These are phyloP conservation scores for Patella caerulea DNA, from an alignment of 2,888 invertebrate species.

Conservation along the genomic window DNA sequence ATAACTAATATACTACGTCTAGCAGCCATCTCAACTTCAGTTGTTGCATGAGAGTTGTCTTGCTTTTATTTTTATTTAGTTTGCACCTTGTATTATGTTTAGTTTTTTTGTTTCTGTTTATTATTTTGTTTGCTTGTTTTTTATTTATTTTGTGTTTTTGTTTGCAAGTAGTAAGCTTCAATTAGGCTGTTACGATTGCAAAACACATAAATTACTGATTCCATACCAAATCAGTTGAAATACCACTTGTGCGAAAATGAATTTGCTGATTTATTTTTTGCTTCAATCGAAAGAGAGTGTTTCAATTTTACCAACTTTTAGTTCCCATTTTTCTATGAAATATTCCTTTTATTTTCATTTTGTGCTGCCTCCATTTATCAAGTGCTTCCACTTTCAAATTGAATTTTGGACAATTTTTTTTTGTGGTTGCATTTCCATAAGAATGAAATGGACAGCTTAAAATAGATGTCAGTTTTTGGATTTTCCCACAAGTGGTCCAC, in stretches of 20 bases:
- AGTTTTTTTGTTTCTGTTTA: constrained; percentile 4
- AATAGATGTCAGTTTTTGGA: not conserved
- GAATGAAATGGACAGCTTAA: too few species aligned
- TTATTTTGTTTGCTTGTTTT: not conserved
- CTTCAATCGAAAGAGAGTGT: constrained; percentile 15
- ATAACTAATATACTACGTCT: constrained; percentile 3
- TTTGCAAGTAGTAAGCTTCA: not conserved
- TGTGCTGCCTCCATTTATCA: constrained; percentile 4
- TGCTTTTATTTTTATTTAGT: constrained; percentile 11
- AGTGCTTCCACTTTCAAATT: not conserved
- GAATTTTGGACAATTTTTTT: constrained; percentile 11
- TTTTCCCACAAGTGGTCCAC: constrained; percentile 26
- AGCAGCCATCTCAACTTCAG: constrained; percentile 6
- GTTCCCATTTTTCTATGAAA: constrained; percentile 8
- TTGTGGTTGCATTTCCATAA: not conserved
- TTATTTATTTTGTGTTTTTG: not conserved
- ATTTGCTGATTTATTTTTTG: not conserved
- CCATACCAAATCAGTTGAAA: not conserved
- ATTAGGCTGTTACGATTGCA: not conserved
- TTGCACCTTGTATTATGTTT: constrained; percentile 12
- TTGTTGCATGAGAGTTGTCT: constrained; percentile 7
- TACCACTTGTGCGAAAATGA: constrained; percentile 6
- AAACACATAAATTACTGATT: constrained; percentile 6
- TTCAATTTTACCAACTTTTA: not conserved
- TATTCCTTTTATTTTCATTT: not conserved